Conservation (phyloP, 2,888 invertebrate genomes). For the Herminia tarsipennalis region DNA sequence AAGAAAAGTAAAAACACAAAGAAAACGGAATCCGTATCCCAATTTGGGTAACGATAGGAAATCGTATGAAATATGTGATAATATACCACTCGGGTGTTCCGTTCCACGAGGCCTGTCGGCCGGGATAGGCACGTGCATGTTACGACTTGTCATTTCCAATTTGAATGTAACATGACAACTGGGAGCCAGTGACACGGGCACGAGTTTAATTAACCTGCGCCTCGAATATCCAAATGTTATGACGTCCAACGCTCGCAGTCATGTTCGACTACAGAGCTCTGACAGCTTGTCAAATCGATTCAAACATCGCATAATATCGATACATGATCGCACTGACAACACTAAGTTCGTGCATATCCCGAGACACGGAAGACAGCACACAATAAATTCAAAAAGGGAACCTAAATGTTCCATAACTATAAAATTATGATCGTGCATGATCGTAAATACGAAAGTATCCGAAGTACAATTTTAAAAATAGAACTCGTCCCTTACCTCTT, state of each 20-base stretch:
- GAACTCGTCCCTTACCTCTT: conserved; percentile 56
- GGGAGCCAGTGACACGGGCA: conserved; percentile 31
- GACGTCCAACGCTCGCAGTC: conserved; percentile 3
- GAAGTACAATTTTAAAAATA: conserved; percentile 26
- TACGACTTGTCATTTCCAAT: conserved; percentile 31
- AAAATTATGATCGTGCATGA: conserved; percentile 15
- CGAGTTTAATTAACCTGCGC: conserved; percentile 39
- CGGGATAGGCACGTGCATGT: conserved; percentile 15
- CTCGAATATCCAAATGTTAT: conserved; percentile 23
- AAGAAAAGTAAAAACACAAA: conserved; percentile 17
- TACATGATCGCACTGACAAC: conserved; percentile 13
- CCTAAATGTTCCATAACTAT: conserved; percentile 23
- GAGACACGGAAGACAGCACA: conserved; percentile 6
- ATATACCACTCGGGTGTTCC: conserved; percentile 13
- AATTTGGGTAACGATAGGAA: conserved; percentile 25
- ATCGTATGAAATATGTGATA: conserved; percentile 35
- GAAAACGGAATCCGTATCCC: conserved; percentile 27
- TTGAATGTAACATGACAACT: conserved; percentile 38
- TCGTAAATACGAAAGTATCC: conserved; percentile 26
- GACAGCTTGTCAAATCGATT: conserved; percentile 6
- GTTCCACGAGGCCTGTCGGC: conserved; percentile 6
- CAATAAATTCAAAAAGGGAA: conserved; percentile 33
- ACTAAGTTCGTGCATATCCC: conserved; percentile 11
- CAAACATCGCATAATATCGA: conserved; percentile 10
- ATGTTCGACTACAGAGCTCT: not conserved